Evolutionary conservation across 1,140 invertebrate genomes (phyloP), one percentile per base, ranked within the genome.

Genomic region (Camponotus pennsylvanicus): DNA sequence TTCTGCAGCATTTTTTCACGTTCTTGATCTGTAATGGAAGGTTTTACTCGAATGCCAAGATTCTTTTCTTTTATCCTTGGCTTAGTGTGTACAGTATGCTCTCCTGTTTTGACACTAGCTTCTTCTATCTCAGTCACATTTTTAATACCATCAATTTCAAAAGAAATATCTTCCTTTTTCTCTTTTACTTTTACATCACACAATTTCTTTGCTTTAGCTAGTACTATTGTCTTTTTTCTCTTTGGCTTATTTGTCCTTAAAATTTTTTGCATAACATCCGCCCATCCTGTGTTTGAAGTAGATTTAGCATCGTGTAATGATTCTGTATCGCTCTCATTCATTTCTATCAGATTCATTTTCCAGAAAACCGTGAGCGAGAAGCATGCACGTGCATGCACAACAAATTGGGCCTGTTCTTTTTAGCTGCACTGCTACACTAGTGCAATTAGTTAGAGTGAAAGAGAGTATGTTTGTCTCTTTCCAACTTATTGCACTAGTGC

Each of bases 191-290:
- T 76, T 18, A 95, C 90, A 82, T 97, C 96, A 49, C 95, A 96
- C 84, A 97, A 92, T 92, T 97, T 97, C 92, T 97, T 98, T 6
- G 97, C 97, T 94, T 96, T 96, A 6, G 97, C 97, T 73, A 98
- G 93, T 4, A 98, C 97, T 80, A 97, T 92, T 0, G 96, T 96
- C 92, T 97, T 97, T 90, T 97, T 97, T 59, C 96, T 96, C 95
- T 97, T 97, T 2, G 97, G 97, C 93, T 97, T 97, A 61, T 96
- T 97, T 34, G 97, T 96, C 67, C 96, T 96, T 42, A 98, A 94
- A 92, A 98, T 97, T 95, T 97, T 97, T 61, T 96, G 95, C 93
- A 97, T 96, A 5, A 96, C 97, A 94, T 97, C 96, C 64, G 97
- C 97, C 97, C 96, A 96, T 1, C 95, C 96, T 49, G 91, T 82